Evolutionary conservation across 2,888 invertebrate genomes (phyloP).

Genomic region (Ormia ochracea): DNA sequence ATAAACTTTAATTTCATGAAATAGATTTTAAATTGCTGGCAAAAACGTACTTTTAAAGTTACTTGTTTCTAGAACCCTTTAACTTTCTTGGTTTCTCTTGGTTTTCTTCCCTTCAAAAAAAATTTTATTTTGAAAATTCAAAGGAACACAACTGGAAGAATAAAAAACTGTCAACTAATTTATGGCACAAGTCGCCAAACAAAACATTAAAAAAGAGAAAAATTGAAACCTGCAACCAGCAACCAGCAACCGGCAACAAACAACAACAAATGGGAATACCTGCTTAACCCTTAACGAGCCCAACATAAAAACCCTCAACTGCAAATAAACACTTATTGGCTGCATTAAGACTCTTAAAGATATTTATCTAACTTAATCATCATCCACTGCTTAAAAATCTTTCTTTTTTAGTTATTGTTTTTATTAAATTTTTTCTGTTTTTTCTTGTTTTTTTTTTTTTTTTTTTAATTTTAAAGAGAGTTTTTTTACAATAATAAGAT

Average conservation of each 20-base stretch:
- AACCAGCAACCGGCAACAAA: constrained; percentile 59
- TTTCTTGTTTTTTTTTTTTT: no score
- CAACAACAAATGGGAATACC: constrained; percentile 51
- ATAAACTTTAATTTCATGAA: no score
- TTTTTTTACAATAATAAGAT: no score
- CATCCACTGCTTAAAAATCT: neutral
- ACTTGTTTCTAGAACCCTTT: no score
- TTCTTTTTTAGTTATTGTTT: neutral
- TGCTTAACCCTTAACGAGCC: constrained; percentile 61
- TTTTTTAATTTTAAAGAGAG: no score
- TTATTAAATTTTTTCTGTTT: neutral
- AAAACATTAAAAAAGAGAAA: constrained; percentile 71
- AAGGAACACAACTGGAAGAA: constrained; percentile 10
- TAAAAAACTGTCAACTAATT: constrained; percentile 71
- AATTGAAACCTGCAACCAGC: constrained; percentile 51
- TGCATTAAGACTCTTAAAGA: constrained; percentile 37
- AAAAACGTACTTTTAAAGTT: no score
- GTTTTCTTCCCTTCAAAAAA: constrained; percentile 22
- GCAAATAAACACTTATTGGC: neutral
- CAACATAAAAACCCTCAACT: neutral
- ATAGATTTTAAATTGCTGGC: no score
- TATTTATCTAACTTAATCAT: constrained; percentile 39
- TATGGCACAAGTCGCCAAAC: constrained; percentile 75
- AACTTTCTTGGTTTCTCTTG: no score
- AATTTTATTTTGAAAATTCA: neutral